Conservation (phyloP, 1,140 invertebrate genomes). For the Frieseomelitta varia region DNA sequence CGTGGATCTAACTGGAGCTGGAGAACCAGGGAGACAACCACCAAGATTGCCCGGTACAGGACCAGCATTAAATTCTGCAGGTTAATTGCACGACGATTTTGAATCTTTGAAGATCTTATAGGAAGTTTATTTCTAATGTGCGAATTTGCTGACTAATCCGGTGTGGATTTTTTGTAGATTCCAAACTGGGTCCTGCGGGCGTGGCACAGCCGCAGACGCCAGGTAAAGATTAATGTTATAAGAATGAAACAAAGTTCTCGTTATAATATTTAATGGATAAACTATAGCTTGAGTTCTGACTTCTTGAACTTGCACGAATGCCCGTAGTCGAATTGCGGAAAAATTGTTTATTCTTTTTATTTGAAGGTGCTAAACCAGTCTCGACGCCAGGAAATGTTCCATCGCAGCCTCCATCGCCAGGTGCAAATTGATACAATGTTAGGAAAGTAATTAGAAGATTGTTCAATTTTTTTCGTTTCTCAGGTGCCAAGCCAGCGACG, state of each 20-base stretch:
- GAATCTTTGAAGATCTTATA: neutral
- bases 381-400: neutral
- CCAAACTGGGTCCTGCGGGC: constrained; percentile 24
- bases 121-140: neutral
- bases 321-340: no score
- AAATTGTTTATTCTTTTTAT: neutral
- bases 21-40: constrained; percentile 60
- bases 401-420: constrained; percentile 1
- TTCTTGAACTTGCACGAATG: no score
- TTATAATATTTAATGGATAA: no score
- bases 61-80: constrained; percentile 45
- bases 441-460: neutral
- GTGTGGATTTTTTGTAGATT: constrained; percentile 19
- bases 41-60: constrained; percentile 63
- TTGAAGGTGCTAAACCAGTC: constrained; percentile 26
- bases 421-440: neutral
- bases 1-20: constrained; percentile 72
- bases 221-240: neutral
- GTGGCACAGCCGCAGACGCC: neutral
- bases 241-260: no score
- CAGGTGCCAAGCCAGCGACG: neutral
- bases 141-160: neutral
- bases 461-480: neutral
- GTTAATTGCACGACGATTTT: neutral
- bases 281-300: no score